Evolutionary conservation across 2,888 invertebrate species (phyloP).

Genomic region (Andrena haemorrhoa): DNA sequence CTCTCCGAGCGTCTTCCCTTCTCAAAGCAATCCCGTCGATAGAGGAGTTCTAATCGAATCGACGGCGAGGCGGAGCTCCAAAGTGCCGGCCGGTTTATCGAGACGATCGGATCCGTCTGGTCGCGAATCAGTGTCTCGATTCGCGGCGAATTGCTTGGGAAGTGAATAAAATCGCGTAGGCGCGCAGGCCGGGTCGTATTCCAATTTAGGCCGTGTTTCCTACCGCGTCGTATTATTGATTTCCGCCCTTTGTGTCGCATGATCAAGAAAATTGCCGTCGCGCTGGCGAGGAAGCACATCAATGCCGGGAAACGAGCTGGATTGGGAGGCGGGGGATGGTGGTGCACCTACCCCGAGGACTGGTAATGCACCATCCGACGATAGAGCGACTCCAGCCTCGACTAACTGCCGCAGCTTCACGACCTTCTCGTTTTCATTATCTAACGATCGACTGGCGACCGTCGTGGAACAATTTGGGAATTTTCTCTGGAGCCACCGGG

Average conservation of each 20-base stretch:
- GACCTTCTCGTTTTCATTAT: slow-evolving; percentile 52
- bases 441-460: slow-evolving; percentile 46
- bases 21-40: slow-evolving; percentile 1
- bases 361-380: slow-evolving; percentile 62
- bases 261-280: slow-evolving; percentile 76
- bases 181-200: slow-evolving; percentile 35
- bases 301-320: slow-evolving; percentile 66
- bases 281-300: slow-evolving; percentile 75
- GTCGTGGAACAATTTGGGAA: not conserved
- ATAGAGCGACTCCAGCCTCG: slow-evolving; percentile 54
- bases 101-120: not conserved
- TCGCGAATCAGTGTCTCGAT: slow-evolving; percentile 2
- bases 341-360: slow-evolving; percentile 60
- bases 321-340: slow-evolving; percentile 40
- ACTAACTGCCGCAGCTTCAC: slow-evolving; percentile 21
- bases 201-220: slow-evolving; percentile 54
- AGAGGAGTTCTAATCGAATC: slow-evolving; percentile 1
- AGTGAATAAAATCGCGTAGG: slow-evolving; percentile 39
- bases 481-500: slow-evolving; percentile 9
- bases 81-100: not conserved
- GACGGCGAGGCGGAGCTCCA: not conserved
- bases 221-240: slow-evolving; percentile 71
- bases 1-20: not conserved
- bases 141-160: slow-evolving; percentile 4
- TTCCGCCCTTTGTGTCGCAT: slow-evolving; percentile 75